Evolutionary conservation across 2,888 invertebrate species (phyloP), one percentile per base, ranked within the genome.

Genomic region (Drosophila incognita): DNA sequence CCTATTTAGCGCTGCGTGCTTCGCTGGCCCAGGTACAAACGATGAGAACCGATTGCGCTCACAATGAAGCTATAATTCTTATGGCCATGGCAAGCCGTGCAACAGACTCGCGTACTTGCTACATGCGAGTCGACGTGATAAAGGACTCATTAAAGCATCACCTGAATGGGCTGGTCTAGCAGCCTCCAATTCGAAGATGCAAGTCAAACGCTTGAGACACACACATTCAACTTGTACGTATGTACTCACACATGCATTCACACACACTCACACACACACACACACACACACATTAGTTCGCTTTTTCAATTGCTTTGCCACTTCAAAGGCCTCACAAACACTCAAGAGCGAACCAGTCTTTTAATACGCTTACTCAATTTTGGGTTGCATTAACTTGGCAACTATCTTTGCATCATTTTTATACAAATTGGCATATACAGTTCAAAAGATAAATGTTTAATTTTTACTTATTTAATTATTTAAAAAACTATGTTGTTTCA

Each of bases 71-170:
- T 81, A 90, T 87, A 90, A 87, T 90, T 87, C 87, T 79, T 86
- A 72, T 71, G 69, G 71, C 67, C 62, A 67, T 75, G 69, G 76
- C 83, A 75, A 74, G 59, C 52, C 57, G 36, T 60, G 52, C 63
- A 58, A 70, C 57, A 69, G 57, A 42, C 54, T 62, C 58, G 31
- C 63, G 53, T 73, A 73, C 63, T 61, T 64, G 66, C 53, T 59
- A 52, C 67, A 78, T 67, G 72, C 58, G 58, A 69, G 64, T 66
- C 76, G 89, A 87, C 81, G 90, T 87, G 90, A 90, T 87, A 87
- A 90, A 87, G 87, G 87, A 87, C 90, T 87, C 90, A 90, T 87
- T 87, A 87, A 87, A 87, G 90, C 87, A 90, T 90, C 90, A 90
- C 90, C 75, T 90, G 78, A 90, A 87, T 89, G 87, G 90, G 85